Conservation (phyloP, 2,113 vertebrate genomes). For the Natator depressus region DNA sequence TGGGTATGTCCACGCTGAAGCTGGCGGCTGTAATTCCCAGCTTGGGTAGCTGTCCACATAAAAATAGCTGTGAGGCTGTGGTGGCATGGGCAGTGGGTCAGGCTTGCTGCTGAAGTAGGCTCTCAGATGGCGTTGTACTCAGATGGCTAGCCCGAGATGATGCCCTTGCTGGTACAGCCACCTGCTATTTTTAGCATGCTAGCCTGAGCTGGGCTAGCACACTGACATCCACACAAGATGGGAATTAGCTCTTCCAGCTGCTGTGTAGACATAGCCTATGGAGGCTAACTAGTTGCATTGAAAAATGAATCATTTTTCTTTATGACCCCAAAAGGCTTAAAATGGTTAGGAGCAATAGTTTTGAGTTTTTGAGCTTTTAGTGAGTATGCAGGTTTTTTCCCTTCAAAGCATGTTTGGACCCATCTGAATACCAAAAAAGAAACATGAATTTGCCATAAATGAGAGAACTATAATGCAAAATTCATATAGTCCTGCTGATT, state of each 20-base stretch:
- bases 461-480: conserved; percentile 20
- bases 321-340: neutral
- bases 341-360: neutral
- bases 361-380: neutral
- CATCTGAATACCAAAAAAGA: neutral
- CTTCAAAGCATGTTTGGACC: neutral
- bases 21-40: neutral
- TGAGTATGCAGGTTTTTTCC: accelerated
- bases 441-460: neutral
- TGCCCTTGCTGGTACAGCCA: neutral
- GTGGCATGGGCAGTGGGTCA: neutral
- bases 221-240: neutral
- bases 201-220: neutral
- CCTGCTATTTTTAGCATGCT: neutral
- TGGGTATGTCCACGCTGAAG: neutral
- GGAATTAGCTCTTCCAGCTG: neutral
- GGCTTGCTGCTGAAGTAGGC: neutral
- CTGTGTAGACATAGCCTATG: neutral
- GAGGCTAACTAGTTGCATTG: neutral
- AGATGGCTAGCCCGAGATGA: neutral
- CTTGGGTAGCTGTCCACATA: neutral
- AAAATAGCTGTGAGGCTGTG: neutral
- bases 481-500: neutral
- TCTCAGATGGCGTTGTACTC: neutral
- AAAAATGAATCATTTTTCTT: neutral